Evolutionary conservation across 1,140 invertebrate species (phyloP), one percentile per base, ranked within the genome.

Genomic region (Leptinotarsa undecemlineata): DNA sequence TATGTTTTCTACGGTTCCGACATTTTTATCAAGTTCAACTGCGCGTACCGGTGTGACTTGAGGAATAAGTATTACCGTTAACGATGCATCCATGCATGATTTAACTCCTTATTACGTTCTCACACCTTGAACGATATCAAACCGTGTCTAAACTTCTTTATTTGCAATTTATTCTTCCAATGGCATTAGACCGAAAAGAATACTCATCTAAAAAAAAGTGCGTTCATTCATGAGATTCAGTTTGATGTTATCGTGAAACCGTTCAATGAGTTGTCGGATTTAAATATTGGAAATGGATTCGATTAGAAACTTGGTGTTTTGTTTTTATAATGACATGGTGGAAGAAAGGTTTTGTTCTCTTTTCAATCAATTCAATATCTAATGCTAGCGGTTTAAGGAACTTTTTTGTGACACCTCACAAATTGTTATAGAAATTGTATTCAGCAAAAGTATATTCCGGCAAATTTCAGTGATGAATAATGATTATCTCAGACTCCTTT

Each of bases 61-160:
- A 71, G 23, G 63, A 33, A 64, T 64, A 33, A 64, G 26, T 33
- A 48, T 48, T 64, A 66, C 71, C 71, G 71, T 72, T 72, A 72
- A 72, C 71, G 71, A 72, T 72, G 71, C 71, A 42, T 67, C 64
- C 66, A 73, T 73, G 72, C 72, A 73, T 73, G 72, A 66, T 73
- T 68, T 42, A 48, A 68, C 63, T 73, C 42, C 66, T 73, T 68
- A 68, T 73, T 73, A 48, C 72, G 48, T 73, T 73, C 72, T 73
- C 72, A 73, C 72, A 73, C 72, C 72, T 73, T 73, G 64, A 67
- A 73, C 72, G 72, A 73, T 73, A 68, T 73, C 72, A 68, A 73
- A 73, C 63, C 72, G 72, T 73, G 51, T 73, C 72, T 23, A 21
- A 21, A 33, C 63, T 67, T 73, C 72, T 68, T 73, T 68, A 67